These are phyloP conservation scores for Neoarius graeffei DNA, from an alignment of 2,113 vertebrate species.

Conservation along the genomic window DNA sequence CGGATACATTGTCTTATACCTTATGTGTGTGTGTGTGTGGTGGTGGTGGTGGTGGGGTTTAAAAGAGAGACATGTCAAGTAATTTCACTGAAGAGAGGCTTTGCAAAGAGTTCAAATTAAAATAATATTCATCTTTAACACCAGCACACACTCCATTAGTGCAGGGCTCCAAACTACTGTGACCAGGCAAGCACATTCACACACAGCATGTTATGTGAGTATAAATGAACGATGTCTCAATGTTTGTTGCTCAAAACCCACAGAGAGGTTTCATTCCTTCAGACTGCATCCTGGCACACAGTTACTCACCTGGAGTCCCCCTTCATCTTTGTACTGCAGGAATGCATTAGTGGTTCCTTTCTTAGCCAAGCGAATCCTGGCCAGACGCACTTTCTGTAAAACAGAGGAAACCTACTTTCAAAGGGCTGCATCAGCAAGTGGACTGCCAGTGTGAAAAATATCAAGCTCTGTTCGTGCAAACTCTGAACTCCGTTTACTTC, in stretches of 20 bases:
- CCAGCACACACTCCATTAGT: not conserved
- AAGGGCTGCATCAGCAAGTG: constrained; percentile 44
- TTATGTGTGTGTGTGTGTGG: too few relatives aligned
- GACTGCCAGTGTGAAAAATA: not conserved
- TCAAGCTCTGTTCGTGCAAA: constrained; percentile 2
- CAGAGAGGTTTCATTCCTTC: not conserved
- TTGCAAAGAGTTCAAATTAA: constrained; percentile 32
- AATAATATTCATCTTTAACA: constrained; percentile 33
- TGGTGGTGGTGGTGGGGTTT: too few relatives aligned
- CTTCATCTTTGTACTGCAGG: constrained; percentile 85
- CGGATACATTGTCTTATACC: not conserved
- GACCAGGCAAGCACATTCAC: not conserved
- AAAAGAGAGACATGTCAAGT: not conserved
- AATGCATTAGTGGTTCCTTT: constrained; percentile 86
- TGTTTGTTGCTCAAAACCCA: not conserved
- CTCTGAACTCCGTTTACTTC: constrained; percentile 4
- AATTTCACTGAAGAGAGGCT: constrained; percentile 8
- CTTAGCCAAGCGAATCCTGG: constrained; percentile 87
- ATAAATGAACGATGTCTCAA: not conserved
- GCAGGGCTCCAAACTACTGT: not conserved
- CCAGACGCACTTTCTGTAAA: constrained; percentile 84
- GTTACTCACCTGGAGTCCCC: constrained; percentile 76
- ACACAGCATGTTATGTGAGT: not conserved
- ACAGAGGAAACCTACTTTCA: constrained; percentile 41
- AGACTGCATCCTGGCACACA: not conserved